These are phyloP conservation scores for Hermodice carunculata DNA, from an alignment of 2,888 invertebrate genomes.

Conservation along the genomic window DNA sequence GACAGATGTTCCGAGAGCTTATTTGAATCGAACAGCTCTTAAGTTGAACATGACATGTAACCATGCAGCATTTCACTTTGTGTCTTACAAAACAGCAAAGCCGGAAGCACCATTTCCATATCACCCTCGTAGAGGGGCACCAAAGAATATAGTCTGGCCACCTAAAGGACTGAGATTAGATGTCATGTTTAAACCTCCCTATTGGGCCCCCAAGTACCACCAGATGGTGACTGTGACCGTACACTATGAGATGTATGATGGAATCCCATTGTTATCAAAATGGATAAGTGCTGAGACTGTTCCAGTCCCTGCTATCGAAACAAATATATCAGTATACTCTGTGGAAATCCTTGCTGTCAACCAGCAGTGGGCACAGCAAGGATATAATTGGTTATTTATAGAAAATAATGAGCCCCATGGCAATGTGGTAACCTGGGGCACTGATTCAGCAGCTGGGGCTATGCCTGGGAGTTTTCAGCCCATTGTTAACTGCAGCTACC, in stretches of 20 bases:
- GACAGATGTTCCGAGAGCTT: constrained; percentile 29
- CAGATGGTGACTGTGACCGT: constrained; percentile 28
- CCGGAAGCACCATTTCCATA: constrained; percentile 36
- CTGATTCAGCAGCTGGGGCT: constrained; percentile 20
- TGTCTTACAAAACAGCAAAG: constrained; percentile 1
- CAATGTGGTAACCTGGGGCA: constrained; percentile 28
- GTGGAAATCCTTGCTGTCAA: constrained; percentile 39
- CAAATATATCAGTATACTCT: constrained; percentile 25
- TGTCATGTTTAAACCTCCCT: constrained; percentile 19
- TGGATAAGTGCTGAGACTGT: constrained; percentile 29
- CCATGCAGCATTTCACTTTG: constrained; percentile 32
- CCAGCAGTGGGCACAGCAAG: constrained; percentile 31
- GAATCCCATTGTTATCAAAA: constrained; percentile 38
- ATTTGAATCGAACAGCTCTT: constrained; percentile 37
- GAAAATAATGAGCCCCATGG: constrained; percentile 37
- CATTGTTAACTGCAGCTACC: constrained; percentile 33
- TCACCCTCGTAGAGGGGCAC: constrained; percentile 34
- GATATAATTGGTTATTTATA: constrained; percentile 33
- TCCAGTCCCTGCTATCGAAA: background rate
- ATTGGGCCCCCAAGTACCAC: constrained; percentile 29
- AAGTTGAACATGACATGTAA: constrained; percentile 14
- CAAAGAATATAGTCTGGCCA: constrained; percentile 35
- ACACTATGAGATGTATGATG: constrained; percentile 43
- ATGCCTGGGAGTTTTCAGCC: constrained; percentile 41
- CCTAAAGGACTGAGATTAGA: constrained; percentile 31